A percentile compares a stretch with the other conserved stretches of the same genome.
Conservation (phyloP, 2,113 vertebrate species). For the Himantopus leucocephalus region DNA sequence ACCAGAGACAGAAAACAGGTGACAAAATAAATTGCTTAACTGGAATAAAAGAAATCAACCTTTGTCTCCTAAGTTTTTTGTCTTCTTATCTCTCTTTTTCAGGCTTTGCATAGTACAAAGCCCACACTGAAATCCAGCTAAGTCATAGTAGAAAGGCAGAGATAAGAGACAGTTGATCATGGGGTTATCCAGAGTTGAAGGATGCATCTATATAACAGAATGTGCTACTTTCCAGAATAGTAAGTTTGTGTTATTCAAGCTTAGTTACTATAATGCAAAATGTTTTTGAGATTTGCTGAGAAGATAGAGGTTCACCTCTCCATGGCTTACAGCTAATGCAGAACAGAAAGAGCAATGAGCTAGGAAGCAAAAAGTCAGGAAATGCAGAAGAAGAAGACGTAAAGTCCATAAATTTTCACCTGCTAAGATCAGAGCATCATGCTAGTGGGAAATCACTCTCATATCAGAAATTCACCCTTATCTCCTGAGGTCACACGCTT, state of each 20-base stretch:
- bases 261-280: not conserved
- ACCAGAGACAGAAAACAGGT: not conserved
- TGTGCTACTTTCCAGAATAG: not conserved
- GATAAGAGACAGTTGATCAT: not conserved
- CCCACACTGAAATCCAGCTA: not conserved
- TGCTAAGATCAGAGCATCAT: not conserved
- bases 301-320: not conserved
- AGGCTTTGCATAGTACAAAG: not conserved
- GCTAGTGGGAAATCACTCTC: not conserved
- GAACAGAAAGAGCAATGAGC: not conserved
- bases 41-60: not conserved
- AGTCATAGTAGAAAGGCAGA: not conserved
- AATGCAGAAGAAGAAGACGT: not conserved
- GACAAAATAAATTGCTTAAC: not conserved
- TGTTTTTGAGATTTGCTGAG: not conserved
- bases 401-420: not conserved
- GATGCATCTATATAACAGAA: not conserved
- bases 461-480: not conserved
- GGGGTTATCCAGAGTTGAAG: not conserved
- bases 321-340: not conserved
- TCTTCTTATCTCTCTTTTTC: not conserved
- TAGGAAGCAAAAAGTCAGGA: not conserved
- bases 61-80: not conserved
- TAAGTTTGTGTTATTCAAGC: not conserved
- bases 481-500: not conserved